Evolutionary conservation across 2,888 invertebrate genomes (phyloP).

Genomic region (Xiphydria camelus): DNA sequence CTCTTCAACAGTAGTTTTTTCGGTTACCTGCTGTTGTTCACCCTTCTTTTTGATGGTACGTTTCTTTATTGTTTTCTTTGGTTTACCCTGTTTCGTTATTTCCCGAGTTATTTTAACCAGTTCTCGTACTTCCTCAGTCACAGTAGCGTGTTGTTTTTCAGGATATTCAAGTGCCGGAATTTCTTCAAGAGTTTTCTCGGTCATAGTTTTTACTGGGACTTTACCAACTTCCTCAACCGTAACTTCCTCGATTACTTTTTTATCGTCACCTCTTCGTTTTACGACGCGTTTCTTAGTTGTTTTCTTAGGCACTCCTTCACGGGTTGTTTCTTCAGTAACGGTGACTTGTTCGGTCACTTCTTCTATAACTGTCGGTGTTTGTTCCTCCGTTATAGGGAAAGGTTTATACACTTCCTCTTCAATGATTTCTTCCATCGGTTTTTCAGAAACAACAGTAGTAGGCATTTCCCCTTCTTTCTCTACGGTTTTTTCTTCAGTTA

Average conservation of each 20-base stretch:
- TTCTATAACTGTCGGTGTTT: slow-evolving; percentile 10
- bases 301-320: slow-evolving; percentile 35
- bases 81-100: slow-evolving; percentile 30
- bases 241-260: slow-evolving; percentile 39
- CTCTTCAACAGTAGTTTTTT: slow-evolving; percentile 23
- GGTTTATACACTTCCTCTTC: slow-evolving; percentile 20
- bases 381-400: slow-evolving; percentile 35
- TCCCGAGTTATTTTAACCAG: slow-evolving; percentile 27
- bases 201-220: slow-evolving; percentile 37
- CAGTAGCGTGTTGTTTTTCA: slow-evolving; percentile 24
- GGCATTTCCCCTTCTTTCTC: slow-evolving; percentile 48
- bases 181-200: slow-evolving; percentile 12
- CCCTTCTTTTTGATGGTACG: slow-evolving; percentile 55
- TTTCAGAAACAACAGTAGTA: slow-evolving; percentile 51
- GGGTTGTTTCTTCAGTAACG: slow-evolving; percentile 46
- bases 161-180: not conserved
- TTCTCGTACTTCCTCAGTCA: slow-evolving; percentile 18
- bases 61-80: slow-evolving; percentile 17
- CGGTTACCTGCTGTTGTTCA: slow-evolving; percentile 37
- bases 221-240: slow-evolving; percentile 31
- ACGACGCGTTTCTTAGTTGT: slow-evolving; percentile 42
- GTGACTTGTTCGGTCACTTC: slow-evolving; percentile 55
- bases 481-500: slow-evolving; percentile 41
- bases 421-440: slow-evolving; percentile 38
- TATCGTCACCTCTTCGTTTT: slow-evolving; percentile 43